phyloP scores from a whole-genome alignment of 2,113 vertebrate species.

The Oncorhynchus tshawytscha region DNA sequence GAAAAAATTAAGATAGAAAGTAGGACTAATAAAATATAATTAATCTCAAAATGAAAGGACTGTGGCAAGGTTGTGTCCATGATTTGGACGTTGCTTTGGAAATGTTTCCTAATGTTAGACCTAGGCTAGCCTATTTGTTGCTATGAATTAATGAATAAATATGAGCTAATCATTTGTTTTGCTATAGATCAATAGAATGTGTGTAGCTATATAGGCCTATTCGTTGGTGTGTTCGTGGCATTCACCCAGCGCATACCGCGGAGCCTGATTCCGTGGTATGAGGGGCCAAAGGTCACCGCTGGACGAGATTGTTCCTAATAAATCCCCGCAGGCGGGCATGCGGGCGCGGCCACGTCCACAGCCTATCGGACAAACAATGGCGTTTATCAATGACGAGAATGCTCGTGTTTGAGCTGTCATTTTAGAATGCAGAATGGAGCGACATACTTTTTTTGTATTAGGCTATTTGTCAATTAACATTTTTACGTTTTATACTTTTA shows the following conservation, averaged over 20 bases:
- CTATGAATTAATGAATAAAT: too few relatives aligned
- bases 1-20: background rate
- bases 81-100: too few relatives aligned
- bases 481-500: background rate
- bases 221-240: constrained; percentile 33
- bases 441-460: background rate
- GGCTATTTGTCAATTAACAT: background rate
- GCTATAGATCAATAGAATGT: background rate
- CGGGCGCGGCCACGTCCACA: constrained; percentile 41
- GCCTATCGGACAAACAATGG: constrained; percentile 37
- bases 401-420: background rate
- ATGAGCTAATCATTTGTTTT: too few relatives aligned
- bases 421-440: background rate
- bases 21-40: constrained; percentile 27
- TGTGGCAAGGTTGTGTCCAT: background rate
- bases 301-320: constrained; percentile 61
- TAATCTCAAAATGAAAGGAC: constrained; percentile 10
- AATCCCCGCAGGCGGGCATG: constrained; percentile 61
- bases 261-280: constrained; percentile 66
- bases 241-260: constrained; percentile 39
- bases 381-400: background rate
- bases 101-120: too few relatives aligned
- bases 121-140: too few relatives aligned
- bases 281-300: constrained; percentile 66
- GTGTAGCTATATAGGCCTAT: background rate